Base-by-base conservation (phyloP, 2,888 invertebrate genomes). In the Trichacis sp. region DNA sequence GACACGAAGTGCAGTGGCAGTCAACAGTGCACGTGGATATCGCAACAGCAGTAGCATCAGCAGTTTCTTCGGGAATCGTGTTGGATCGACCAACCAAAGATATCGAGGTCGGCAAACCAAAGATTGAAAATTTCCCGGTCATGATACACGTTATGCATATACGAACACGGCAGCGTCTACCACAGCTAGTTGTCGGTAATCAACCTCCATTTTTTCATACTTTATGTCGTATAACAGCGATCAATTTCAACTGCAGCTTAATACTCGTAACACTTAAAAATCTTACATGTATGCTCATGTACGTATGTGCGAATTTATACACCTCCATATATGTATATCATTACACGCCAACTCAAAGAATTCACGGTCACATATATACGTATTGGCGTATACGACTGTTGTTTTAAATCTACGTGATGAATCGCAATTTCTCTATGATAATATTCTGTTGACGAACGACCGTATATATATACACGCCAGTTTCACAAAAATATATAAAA, bases 401-500 rank as follows among this genome's bases (percentile, higher is more conserved):
- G 47, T 53, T n/a, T n/a, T n/a, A n/a, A n/a, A n/a, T n/a, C n/a
- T n/a, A n/a, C n/a, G n/a, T n/a, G n/a, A n/a, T n/a, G n/a, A n/a
- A n/a, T n/a, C 47, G 59, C 63, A 54, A 43, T 54, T 61, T 63
- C 43, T 60, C 60, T 67, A 62, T 70, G 72, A 65, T 69, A 56
- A 14, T 67, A 67, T 69, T 46, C 36, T 63, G 59, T 66, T 65
- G 64, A 79, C 76, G 75, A 78, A 77, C 73, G 74, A 77, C 69
- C 74, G 76, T 78, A 77, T 82, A 81, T 80, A 76, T 79, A 81
- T 77, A 82, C 77, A 79, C 77, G 80, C 79, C 78, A 82, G 77
- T 79, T 80, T 83, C 81, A 81, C 81, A 83, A 83, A 83, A 83
- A 83, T 83, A 83, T 83, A 83, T 83, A 83, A 83, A 83, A 83